Conservation (phyloP, 1,140 invertebrate species). For the Drosophila persimilis region DNA sequence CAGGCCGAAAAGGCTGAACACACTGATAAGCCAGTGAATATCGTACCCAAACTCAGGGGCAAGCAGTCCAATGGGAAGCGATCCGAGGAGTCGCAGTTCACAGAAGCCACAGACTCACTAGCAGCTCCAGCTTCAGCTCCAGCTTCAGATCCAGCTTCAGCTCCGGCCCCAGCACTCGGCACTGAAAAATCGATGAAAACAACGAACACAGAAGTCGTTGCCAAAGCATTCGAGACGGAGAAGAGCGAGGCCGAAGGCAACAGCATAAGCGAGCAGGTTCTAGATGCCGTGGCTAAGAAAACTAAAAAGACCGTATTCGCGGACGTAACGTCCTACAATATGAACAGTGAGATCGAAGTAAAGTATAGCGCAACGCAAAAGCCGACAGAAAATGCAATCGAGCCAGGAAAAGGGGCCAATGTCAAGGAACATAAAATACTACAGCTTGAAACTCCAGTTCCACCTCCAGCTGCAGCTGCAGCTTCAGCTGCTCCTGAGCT, state of each 20-base stretch:
- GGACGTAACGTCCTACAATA: slow-evolving; percentile 40
- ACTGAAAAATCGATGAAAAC: slow-evolving; percentile 14
- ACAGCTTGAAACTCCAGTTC: too few relatives aligned
- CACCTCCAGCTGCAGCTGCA: too few relatives aligned
- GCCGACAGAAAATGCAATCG: neutral
- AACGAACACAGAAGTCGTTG: slow-evolving; percentile 3
- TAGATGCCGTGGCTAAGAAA: slow-evolving; percentile 75
- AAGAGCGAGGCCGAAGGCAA: slow-evolving; percentile 32
- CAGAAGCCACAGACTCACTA: slow-evolving; percentile 11
- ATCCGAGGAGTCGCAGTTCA: slow-evolving; percentile 46
- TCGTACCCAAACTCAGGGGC: slow-evolving; percentile 82
- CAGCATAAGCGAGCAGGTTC: slow-evolving; percentile 62
- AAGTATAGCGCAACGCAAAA: slow-evolving; percentile 20
- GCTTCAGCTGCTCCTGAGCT: slow-evolving; percentile 3
- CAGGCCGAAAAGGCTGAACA: slow-evolving; percentile 31
- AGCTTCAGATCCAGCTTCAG: too few relatives aligned
- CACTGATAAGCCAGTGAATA: slow-evolving; percentile 68
- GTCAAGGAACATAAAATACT: neutral
- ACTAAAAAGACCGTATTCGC: slow-evolving; percentile 73
- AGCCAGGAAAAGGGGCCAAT: slow-evolving; percentile 6
- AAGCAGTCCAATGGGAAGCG: slow-evolving; percentile 79
- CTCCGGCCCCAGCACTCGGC: neutral
- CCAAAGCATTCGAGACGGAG: neutral
- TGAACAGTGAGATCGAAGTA: slow-evolving; percentile 13
- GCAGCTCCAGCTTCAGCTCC: too few relatives aligned